These are phyloP conservation scores for Zosterops japonicus DNA, from an alignment of 2,113 vertebrate genomes.

Conservation along the genomic window DNA sequence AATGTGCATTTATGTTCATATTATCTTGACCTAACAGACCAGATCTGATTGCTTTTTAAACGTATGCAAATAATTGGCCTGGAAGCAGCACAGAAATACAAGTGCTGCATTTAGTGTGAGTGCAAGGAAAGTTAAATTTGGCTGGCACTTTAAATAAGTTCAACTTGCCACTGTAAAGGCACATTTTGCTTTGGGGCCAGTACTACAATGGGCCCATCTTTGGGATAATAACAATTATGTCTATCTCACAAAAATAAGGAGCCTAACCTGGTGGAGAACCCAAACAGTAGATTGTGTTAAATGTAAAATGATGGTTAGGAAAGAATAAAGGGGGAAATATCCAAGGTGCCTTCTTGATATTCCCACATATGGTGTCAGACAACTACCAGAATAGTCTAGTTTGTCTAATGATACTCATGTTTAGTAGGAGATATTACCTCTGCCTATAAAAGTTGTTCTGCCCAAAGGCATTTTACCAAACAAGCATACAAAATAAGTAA, in stretches of 20 bases:
- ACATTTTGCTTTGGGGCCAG: neutral
- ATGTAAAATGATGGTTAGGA: neutral
- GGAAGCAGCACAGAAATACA: neutral
- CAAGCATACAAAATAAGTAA: neutral
- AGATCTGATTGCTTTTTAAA: constrained; percentile 65
- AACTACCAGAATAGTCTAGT: neutral
- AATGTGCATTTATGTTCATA: constrained; percentile 53
- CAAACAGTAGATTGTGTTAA: neutral
- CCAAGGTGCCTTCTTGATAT: neutral
- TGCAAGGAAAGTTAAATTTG: constrained; percentile 33
- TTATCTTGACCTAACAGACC: constrained; percentile 62
- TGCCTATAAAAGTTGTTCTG: neutral
- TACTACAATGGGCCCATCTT: neutral
- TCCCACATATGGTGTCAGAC: neutral
- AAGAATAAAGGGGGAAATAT: neutral
- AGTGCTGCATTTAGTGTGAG: neutral
- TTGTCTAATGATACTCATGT: neutral
- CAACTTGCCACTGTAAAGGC: neutral
- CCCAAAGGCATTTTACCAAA: neutral
- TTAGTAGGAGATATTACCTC: neutral
- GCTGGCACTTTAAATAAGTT: constrained; percentile 15
- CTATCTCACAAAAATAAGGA: neutral
- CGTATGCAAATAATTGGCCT: constrained; percentile 28
- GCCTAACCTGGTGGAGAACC: neutral
- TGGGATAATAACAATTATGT: neutral